phyloP scores from a whole-genome alignment of 2,113 vertebrate species.

The Boulengeromyrus knoepffleri region DNA sequence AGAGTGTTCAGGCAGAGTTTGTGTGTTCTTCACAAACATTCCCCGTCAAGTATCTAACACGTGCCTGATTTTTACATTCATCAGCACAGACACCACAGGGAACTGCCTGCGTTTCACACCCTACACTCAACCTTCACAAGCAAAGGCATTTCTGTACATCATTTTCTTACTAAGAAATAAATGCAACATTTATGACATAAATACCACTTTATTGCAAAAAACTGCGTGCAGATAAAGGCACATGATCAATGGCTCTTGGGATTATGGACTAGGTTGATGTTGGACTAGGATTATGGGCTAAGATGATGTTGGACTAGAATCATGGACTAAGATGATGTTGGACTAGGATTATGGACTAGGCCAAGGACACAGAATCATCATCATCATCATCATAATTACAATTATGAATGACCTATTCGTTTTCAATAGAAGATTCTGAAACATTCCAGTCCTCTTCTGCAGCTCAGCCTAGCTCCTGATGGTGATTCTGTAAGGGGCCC shows the following conservation, averaged over 20 bases:
- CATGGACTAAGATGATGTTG: too few relatives aligned
- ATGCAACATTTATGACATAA: neutral
- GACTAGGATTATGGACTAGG: neutral
- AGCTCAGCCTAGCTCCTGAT: neutral
- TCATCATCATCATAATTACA: neutral
- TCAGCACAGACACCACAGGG: neutral
- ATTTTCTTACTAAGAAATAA: neutral
- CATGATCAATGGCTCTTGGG: neutral
- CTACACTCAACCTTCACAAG: neutral
- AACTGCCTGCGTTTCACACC: neutral
- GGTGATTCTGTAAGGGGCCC: neutral
- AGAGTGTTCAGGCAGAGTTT: neutral
- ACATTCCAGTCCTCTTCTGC: neutral
- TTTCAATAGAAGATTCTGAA: neutral
- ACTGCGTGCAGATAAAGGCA: neutral
- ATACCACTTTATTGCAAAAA: neutral
- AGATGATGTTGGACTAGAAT: too few relatives aligned
- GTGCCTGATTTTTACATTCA: neutral
- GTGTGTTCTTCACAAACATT: neutral
- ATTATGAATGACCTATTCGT: neutral
- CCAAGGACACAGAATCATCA: neutral
- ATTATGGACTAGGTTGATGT: neutral
- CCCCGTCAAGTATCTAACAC: neutral
- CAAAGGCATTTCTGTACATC: neutral
- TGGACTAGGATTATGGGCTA: too few relatives aligned